phyloP scores from a whole-genome alignment of 2,888 invertebrate genomes.

The Malacosoma neustria region DNA sequence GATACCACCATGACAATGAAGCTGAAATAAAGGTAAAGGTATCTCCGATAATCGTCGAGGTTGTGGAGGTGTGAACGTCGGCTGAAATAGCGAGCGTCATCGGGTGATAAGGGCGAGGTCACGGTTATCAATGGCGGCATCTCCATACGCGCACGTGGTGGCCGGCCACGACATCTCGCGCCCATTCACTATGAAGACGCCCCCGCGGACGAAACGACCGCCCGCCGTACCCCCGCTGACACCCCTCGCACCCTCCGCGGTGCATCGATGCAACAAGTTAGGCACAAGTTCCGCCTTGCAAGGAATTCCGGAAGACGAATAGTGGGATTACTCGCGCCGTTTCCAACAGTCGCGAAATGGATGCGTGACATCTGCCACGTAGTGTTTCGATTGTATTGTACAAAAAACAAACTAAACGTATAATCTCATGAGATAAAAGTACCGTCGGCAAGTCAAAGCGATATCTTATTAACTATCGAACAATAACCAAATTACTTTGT shows the following conservation, averaged over 20 bases:
- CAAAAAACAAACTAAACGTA: too few relatives aligned
- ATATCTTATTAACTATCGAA: too few relatives aligned
- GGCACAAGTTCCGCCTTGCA: constrained; percentile 55
- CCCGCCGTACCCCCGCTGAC: constrained; percentile 25
- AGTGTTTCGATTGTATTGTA: too few relatives aligned
- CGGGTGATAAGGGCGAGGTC: constrained; percentile 66
- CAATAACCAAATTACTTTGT: too few relatives aligned
- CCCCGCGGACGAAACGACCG: constrained; percentile 25
- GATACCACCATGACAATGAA: too few relatives aligned
- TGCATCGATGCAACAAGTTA: constrained; percentile 74
- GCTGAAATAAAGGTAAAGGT: too few relatives aligned
- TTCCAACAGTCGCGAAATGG: too few relatives aligned
- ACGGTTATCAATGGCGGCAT: constrained; percentile 70
- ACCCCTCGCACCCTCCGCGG: constrained; percentile 47
- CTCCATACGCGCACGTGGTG: constrained; percentile 69
- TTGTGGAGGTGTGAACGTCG: constrained; percentile 8
- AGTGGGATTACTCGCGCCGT: constrained; percentile 18
- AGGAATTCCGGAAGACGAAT: constrained; percentile 47
- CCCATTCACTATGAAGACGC: constrained; percentile 73
- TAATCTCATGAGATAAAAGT: too few relatives aligned
- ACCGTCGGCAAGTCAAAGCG: too few relatives aligned
- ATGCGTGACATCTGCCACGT: too few relatives aligned
- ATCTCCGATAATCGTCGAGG: too few relatives aligned
- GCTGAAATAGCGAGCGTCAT: constrained; percentile 32
- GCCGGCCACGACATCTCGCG: constrained; percentile 70